Conservation (phyloP, 2,113 vertebrate genomes). For the Chaenocephalus aceratus region DNA sequence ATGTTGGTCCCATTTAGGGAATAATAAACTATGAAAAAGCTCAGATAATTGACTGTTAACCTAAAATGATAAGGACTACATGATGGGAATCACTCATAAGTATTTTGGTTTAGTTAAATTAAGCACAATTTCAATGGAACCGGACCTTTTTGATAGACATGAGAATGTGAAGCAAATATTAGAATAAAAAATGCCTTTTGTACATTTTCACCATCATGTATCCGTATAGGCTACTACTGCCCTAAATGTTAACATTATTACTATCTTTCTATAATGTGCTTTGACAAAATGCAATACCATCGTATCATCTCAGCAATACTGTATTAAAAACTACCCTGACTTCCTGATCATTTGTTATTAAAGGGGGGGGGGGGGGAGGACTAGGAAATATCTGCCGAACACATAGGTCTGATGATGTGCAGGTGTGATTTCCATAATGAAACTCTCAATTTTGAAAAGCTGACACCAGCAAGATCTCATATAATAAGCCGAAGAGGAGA, state of each 20-base stretch:
- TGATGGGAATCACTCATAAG: too few species aligned
- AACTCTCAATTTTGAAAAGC: constrained; percentile 28
- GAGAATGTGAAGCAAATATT: not conserved
- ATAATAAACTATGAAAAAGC: too few species aligned
- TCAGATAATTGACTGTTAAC: too few species aligned
- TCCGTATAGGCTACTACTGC: not conserved
- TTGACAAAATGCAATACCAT: constrained; percentile 4
- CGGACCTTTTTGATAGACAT: not conserved
- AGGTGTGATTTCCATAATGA: constrained; percentile 26
- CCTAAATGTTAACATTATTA: not conserved
- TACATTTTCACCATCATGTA: not conserved
- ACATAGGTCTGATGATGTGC: constrained; percentile 26
- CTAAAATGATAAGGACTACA: too few species aligned
- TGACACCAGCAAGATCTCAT: constrained; percentile 40
- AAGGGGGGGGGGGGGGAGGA: not conserved
- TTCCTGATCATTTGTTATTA: constrained; percentile 49
- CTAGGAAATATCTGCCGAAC: constrained; percentile 22
- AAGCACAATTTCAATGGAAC: too few species aligned
- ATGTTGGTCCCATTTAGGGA: too few species aligned
- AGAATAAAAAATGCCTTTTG: not conserved
- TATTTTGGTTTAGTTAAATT: not conserved
- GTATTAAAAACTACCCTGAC: constrained; percentile 9
- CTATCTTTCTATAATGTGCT: not conserved
- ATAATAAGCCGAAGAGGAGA: constrained; percentile 22
- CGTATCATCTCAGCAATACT: constrained; percentile 9